Evolutionary conservation across 2,797 vertebrate species (phyloP).

Genomic region (Psittacula derbiana): DNA sequence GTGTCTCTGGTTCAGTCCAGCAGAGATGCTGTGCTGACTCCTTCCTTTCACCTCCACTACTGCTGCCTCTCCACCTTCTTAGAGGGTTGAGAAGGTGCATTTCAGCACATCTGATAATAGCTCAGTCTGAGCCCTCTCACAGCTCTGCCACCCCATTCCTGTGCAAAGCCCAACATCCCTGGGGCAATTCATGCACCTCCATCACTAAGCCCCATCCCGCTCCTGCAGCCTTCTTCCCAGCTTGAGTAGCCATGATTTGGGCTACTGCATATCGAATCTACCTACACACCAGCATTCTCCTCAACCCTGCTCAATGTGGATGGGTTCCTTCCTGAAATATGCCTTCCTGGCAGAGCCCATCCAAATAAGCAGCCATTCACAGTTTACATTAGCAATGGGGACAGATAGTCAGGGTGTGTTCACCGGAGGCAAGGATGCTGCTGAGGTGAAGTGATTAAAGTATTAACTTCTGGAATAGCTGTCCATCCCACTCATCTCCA

Average conservation of each 20-base stretch:
- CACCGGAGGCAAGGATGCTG: slow-evolving; percentile 13
- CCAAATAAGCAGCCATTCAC: rapidly evolving
- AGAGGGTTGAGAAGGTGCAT: not conserved
- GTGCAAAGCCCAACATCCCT: not conserved
- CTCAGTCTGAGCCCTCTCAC: not conserved
- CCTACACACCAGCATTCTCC: not conserved
- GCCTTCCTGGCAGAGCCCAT: not conserved
- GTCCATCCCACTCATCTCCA: slow-evolving; percentile 58
- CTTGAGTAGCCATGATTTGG: not conserved
- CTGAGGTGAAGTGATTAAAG: slow-evolving; percentile 59
- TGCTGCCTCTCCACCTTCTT: not conserved
- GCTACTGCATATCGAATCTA: not conserved
- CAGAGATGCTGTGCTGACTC: not conserved
- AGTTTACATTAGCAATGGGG: not conserved
- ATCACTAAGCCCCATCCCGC: not conserved
- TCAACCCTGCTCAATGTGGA: not conserved
- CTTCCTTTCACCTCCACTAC: not conserved
- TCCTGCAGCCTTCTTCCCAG: not conserved
- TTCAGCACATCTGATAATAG: not conserved
- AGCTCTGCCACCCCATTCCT: not conserved
- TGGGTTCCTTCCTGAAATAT: not conserved
- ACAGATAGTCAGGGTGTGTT: not conserved
- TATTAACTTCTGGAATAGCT: slow-evolving; percentile 38
- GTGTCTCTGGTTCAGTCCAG: not conserved
- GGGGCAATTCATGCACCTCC: not conserved